Evolutionary conservation across 1,140 invertebrate genomes (phyloP).

Genomic region (Cotesia glomerata): DNA sequence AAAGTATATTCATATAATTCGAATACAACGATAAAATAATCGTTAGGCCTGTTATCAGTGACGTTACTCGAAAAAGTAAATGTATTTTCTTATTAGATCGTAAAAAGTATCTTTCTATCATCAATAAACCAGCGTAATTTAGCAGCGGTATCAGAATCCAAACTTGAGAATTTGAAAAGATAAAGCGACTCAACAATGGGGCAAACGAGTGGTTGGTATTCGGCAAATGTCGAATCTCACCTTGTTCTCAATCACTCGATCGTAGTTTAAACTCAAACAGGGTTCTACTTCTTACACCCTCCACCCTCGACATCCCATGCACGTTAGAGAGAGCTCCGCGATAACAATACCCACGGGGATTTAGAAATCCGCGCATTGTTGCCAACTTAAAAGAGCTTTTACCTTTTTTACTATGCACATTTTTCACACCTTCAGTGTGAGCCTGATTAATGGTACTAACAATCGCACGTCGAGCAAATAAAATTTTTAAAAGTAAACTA

Average conservation of each 20-base stretch:
- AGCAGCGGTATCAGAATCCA: slow-evolving; percentile 37
- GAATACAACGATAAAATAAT: no score
- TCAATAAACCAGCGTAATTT: slow-evolving; percentile 56
- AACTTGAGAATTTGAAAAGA: slow-evolving; percentile 49
- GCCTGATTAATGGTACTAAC: no score
- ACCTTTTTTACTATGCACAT: slow-evolving; percentile 9
- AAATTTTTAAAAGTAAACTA: neutral
- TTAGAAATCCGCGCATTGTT: slow-evolving; percentile 58
- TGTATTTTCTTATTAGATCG: neutral
- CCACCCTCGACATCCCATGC: neutral
- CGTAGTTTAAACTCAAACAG: neutral
- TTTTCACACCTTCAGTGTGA: no score
- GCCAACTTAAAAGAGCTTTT: slow-evolving; percentile 51
- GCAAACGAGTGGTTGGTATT: slow-evolving; percentile 53
- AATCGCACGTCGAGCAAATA: neutral
- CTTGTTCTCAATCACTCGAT: slow-evolving; percentile 48
- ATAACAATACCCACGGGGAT: slow-evolving; percentile 51
- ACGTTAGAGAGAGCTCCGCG: slow-evolving; percentile 11
- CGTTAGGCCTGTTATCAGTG: neutral
- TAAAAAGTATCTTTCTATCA: slow-evolving; percentile 33
- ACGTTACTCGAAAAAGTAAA: neutral
- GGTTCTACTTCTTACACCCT: neutral
- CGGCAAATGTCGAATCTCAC: slow-evolving; percentile 51
- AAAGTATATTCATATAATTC: no score
- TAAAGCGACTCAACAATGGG: slow-evolving; percentile 53